Conservation (phyloP, 2,797 vertebrate genomes). For the Manis crassicaudata region DNA sequence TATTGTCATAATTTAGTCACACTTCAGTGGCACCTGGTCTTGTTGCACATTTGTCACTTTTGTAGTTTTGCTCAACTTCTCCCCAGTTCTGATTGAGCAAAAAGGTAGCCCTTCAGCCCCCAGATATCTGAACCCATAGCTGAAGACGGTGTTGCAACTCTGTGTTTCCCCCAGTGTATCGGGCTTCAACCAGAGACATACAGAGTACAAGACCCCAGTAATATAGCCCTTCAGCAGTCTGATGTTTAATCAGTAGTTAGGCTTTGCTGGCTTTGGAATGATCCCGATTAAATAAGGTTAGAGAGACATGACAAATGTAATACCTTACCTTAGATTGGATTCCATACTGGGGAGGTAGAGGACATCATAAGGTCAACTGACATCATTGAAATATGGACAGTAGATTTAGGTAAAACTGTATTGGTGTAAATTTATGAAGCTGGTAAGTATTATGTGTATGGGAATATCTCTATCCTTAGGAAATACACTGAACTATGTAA, state of each 20-base stretch:
- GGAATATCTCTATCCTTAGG: not conserved
- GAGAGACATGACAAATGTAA: slow-evolving; percentile 10
- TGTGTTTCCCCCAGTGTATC: not conserved
- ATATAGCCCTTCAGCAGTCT: not conserved
- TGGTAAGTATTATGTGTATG: not conserved
- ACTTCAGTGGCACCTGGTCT: not conserved
- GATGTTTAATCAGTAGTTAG: not conserved
- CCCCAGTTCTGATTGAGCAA: not conserved
- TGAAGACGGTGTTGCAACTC: not conserved
- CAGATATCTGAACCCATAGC: not conserved
- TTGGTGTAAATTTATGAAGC: not conserved
- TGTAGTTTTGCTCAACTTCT: not conserved
- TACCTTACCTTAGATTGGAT: not conserved
- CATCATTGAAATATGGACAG: not conserved
- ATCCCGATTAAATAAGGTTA: not conserved
- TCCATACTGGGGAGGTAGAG: not conserved
- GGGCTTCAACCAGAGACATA: not conserved
- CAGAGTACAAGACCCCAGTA: not conserved
- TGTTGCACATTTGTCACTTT: not conserved
- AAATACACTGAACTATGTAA: not conserved
- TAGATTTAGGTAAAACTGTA: not conserved
- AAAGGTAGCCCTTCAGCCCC: not conserved
- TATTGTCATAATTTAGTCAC: not conserved
- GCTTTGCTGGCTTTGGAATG: not conserved
- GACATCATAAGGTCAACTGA: not conserved